Evolutionary conservation across 1,140 invertebrate genomes (phyloP), one percentile per base, ranked within the genome.

Genomic region (Drosophila repleta): DNA sequence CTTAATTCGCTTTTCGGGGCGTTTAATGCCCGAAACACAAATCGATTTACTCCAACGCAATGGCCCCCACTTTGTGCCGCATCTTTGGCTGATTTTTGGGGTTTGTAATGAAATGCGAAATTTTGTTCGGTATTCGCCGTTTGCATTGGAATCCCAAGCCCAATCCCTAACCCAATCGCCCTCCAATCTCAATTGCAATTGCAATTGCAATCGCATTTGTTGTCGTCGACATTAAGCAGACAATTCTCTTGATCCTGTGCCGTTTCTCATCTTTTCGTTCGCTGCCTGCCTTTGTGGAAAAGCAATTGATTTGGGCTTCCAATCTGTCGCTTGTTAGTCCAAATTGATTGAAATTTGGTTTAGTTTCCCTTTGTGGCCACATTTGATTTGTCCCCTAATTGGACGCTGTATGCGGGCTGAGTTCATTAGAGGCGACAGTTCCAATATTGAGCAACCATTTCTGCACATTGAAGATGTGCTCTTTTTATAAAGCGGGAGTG

Each of bases 291-390:
- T 55, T 55, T 55, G 48, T 73, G 4, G 17, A 51, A 67, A 57
- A 56, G 57, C 76, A 84, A 76, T 81, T 77, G 81, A 81, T 85
- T 85, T 87, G 85, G 82, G 69, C 62, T 74, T 64, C 69, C 74
- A 87, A 85, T 84, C 82, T 85, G 82, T 87, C 69, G 78, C 77
- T 87, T 81, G 81, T 87, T 85, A 78, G 79, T 75, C 48, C 41
- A 80, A 85, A 85, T 85, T 87, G 81, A 85, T 85, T 85, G 77
- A 87, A 85, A 85, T 85, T 85, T 58, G 82, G 74, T 85, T 85
- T 73, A 51, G 67, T 48, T 61, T 35, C 21, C 8, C 52, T 62
- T 57, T 60, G 45, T 55, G 56, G 58, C 24, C 51, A 45, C 46
- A 64, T 74, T 63, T 63, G 71, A 75, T 72, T 83, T 67, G 62